These are phyloP conservation scores for Orientallactaga sibirica DNA, from an alignment of 2,797 vertebrate species.

Conservation along the genomic window DNA sequence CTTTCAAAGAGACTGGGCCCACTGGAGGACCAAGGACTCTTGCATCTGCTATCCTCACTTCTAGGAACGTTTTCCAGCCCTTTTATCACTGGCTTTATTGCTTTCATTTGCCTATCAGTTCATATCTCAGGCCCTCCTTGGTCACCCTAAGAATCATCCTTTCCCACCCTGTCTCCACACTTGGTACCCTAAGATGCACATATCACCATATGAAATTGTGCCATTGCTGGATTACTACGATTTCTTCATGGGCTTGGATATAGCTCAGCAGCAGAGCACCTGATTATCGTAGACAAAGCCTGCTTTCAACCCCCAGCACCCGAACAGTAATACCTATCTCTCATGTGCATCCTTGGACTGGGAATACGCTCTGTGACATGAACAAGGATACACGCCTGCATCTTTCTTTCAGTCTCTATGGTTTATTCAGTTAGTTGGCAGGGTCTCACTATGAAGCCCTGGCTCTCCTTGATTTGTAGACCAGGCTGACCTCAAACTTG, in stretches of 20 bases:
- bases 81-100: neutral
- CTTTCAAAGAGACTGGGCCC: neutral
- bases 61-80: neutral
- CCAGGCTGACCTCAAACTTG: too few species aligned
- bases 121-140: neutral
- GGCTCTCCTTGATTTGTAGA: too few species aligned
- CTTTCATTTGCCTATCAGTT: neutral
- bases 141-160: neutral
- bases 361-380: neutral
- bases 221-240: constrained; percentile 13
- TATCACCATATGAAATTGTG: neutral
- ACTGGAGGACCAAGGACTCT: neutral
- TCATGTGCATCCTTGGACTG: neutral
- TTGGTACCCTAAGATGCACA: constrained; percentile 17
- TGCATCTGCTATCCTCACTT: neutral
- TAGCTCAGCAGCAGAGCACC: neutral
- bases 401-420: neutral
- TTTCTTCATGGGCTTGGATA: neutral
- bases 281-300: neutral
- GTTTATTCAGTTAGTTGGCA: constrained; percentile 15
- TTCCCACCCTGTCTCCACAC: neutral
- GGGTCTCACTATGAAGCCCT: too few species aligned
- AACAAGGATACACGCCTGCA: too few species aligned
- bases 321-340: neutral
- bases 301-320: neutral